Evolutionary conservation across 64 coral and sea anemone species (phyloP), one percentile per base, ranked within the genome.

Genomic region (Stylophora pistillata): DNA sequence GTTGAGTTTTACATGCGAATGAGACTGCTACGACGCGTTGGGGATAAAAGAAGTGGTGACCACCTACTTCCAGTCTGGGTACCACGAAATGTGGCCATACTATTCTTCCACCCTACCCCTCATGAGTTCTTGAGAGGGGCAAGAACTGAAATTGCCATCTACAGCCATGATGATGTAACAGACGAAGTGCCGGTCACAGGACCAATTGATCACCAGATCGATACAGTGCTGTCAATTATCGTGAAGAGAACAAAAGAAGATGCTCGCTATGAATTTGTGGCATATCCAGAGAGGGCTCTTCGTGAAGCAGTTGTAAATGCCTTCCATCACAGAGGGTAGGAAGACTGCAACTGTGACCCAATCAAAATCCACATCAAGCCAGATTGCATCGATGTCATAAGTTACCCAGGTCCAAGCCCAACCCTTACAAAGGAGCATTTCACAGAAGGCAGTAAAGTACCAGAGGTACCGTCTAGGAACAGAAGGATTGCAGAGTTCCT

Each of bases 261-360:
- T 64, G 76, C 86, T 72, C 60, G 76, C 18, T 60, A 55, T 55
- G 75, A 71, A 18, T 92, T 78, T 77, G 86, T 61, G 11, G 86
- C 85, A 3, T 92, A 92, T 31, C 91, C 91, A 28, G 15, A 70
- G 20, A 30, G 79, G 55, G 91, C 91, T 37, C 66, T 92, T 5
- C 78, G 84, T 9, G 85, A 92, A 52, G 91, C 91, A 18, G 76
- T 92, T 62, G 91, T 92, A 18, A 92, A 92, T 92, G 91, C 91
- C 9, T 86, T 92, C 55, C 72, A 87, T 30, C 91, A 92, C 54
- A 86, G 91, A 62, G 84, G 91, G 15, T 92, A 92, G 53, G 91
- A 88, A 30, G 30, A 41, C 17, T 58, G 60, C 11, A 53, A 73
- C 21, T 78, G 55, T 18, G 84, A 88, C 81, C 91, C 91, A 23